phyloP scores from a whole-genome alignment of 2,797 vertebrate species.

The Parambassis ranga region DNA sequence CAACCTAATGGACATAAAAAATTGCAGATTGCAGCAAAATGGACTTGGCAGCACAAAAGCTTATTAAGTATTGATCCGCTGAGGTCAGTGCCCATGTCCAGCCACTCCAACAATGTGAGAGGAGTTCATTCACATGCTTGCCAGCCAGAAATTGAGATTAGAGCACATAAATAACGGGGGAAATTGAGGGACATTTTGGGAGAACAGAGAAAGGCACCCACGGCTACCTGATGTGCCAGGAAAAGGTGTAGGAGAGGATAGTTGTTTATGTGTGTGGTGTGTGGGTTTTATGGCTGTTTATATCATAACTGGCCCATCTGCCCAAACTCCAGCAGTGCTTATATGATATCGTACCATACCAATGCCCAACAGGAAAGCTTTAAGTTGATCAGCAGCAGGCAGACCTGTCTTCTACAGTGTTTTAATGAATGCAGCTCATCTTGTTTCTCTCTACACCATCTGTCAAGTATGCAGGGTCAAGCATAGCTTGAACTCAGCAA shows the following conservation, averaged over 20 bases:
- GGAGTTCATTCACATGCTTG: constrained; percentile 56
- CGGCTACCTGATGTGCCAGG: constrained; percentile 27
- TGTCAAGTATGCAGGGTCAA: constrained; percentile 61
- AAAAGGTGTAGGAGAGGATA: constrained; percentile 15
- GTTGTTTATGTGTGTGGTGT: constrained; percentile 44
- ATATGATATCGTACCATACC: constrained; percentile 44
- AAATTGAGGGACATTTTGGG: constrained; percentile 47
- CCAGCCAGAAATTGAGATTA: constrained; percentile 74
- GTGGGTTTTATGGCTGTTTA: constrained; percentile 35
- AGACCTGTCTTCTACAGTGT: constrained; percentile 49
- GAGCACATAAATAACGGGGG: constrained; percentile 67
- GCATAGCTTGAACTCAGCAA: constrained; percentile 49
- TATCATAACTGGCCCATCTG: constrained; percentile 61
- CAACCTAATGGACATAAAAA: constrained; percentile 81
- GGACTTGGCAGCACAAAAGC: constrained; percentile 77
- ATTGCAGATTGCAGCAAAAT: constrained; percentile 82
- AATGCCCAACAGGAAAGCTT: constrained; percentile 56
- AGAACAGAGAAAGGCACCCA: constrained; percentile 32
- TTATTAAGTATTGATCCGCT: constrained; percentile 83
- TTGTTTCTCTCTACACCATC: constrained; percentile 63
- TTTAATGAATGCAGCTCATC: constrained; percentile 67
- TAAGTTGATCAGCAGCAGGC: constrained; percentile 70
- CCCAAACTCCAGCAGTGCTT: constrained; percentile 43
- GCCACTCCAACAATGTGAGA: constrained; percentile 66
- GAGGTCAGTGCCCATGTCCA: constrained; percentile 78